Base-by-base conservation (phyloP, 2,113 vertebrate genomes). In the Limanda limanda region DNA sequence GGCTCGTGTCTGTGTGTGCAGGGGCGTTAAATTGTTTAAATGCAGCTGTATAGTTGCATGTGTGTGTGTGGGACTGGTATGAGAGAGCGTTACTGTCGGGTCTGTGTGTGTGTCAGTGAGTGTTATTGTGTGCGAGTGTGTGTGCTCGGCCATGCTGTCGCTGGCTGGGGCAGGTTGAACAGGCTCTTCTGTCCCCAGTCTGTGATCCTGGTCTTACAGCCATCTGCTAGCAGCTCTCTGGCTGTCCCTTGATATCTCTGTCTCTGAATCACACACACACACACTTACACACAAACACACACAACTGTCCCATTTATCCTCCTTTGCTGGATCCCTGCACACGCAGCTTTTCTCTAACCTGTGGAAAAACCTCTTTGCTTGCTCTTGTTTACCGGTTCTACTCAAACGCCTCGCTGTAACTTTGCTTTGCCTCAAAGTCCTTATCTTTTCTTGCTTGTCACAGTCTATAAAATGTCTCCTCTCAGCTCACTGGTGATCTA, bases 191-290 rank as follows among this genome's bases (percentile, higher is more conserved):
- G 58, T 87, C 73, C 78, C 68, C 47, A 56, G 37, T 68, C 85
- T 83, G 60, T 89, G 87, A 87, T 91, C 78, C 80, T 42, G 74
- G 81, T 76, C 78, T 87, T 58, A 78, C 40, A 47, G 71, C 90
- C 91, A 92, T 92, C 90, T 93, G 89, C 75, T 90, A 31, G 69
- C 68, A 25, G 68, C 67, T 89, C 31, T 76, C 48, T 48, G 70
- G 68, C 24, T 42, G 35, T 58, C 25, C 82, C 82, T 68, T 66
- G 65, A 60, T 71, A 58, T 62, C 40, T 78, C 40, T 60, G 18
- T 68, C 27, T 73, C 59, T 77, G 59, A 21, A 20, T 13, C 35
- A 15, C 40, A 62, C 48, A 9, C 48, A 47, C 45, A 47, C 45
- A 45, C 42, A 45, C 48, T 20, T 3, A 51, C 48, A 52, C 48